Evolutionary conservation across 2,797 vertebrate species (phyloP).

Genomic region (Mus spretus): DNA sequence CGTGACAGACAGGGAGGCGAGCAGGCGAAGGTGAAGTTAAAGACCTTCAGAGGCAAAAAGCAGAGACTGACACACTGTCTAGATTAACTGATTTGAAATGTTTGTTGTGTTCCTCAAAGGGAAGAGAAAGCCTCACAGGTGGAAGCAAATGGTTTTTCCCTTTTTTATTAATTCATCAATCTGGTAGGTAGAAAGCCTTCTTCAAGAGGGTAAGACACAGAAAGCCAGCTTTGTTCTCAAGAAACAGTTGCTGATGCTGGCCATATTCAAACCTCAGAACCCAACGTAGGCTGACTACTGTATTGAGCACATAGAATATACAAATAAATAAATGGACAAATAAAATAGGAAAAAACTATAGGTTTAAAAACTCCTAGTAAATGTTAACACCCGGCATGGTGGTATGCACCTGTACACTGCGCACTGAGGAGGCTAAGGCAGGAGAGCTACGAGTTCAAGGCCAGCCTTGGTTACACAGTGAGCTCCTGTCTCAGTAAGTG

Average conservation of each 20-base stretch:
- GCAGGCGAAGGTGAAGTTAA: conserved; percentile 9
- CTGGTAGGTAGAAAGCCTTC: conserved; percentile 52
- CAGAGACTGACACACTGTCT: conserved; percentile 26
- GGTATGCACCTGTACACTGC: background rate
- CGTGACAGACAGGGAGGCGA: background rate
- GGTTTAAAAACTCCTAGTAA: conserved; percentile 5
- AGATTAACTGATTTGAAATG: conserved; percentile 32
- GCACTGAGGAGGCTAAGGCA: background rate
- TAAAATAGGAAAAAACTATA: background rate
- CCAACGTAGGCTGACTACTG: background rate
- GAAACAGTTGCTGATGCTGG: background rate
- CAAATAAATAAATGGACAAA: background rate
- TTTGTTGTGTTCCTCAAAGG: conserved; percentile 32
- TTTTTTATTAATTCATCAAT: background rate
- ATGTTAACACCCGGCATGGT: background rate
- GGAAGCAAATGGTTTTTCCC: conserved; percentile 32
- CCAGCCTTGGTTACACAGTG: background rate
- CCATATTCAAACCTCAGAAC: background rate
- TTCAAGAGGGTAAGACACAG: background rate
- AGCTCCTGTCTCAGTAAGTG: background rate
- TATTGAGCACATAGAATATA: background rate
- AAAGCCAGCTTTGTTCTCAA: background rate
- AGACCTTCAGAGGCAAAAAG: background rate
- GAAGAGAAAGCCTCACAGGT: conserved; percentile 53
- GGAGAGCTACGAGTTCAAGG: background rate